Conservation (phyloP, 2,113 vertebrate species). For the Oostethus manadensis region DNA sequence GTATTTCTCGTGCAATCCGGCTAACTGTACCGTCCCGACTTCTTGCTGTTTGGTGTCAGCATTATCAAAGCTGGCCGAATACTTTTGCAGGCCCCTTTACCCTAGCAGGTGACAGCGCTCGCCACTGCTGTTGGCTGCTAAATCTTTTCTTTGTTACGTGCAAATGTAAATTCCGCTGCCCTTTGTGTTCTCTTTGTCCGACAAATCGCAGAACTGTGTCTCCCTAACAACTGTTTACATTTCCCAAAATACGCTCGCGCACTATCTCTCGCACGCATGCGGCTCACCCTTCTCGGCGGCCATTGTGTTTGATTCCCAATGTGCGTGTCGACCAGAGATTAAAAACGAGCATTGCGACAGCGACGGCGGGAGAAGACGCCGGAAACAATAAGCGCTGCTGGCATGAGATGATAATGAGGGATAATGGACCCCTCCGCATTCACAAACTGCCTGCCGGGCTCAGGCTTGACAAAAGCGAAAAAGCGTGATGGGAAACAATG, state of each 20-base stretch:
- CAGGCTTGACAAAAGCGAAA: neutral
- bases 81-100: no score
- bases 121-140: no score
- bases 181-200: neutral
- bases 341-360: neutral
- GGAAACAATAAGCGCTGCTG: neutral
- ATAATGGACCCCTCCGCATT: slow-evolving; percentile 1
- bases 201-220: neutral
- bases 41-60: no score
- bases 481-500: slow-evolving; percentile 5
- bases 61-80: no score
- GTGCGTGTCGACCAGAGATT: neutral
- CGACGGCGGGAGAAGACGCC: neutral
- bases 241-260: neutral
- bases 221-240: neutral
- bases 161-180: neutral
- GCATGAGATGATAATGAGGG: slow-evolving; percentile 9
- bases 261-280: neutral
- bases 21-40: no score
- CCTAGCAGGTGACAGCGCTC: no score
- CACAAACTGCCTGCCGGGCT: neutral
- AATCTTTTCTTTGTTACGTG: neutral
- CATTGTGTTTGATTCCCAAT: slow-evolving; percentile 1
- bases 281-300: neutral
- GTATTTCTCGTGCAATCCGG: no score